phyloP scores from a whole-genome alignment of 2,797 vertebrate genomes.

The Botia kubotai region DNA sequence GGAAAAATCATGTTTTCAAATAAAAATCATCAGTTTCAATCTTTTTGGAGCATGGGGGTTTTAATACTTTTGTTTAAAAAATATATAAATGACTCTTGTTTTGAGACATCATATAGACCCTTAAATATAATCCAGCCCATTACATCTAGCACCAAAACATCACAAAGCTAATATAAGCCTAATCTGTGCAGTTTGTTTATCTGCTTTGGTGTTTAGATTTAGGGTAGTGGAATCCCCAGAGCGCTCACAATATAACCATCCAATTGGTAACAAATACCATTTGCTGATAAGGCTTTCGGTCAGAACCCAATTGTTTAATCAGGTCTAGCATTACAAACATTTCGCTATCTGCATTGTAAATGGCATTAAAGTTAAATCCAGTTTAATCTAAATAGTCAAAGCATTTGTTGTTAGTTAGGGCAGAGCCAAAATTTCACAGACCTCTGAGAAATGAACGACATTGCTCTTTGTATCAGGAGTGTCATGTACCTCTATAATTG shows the following conservation, averaged over 20 bases:
- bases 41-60: no score
- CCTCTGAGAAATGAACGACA: constrained; percentile 29
- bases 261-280: constrained; percentile 38
- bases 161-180: constrained; percentile 60
- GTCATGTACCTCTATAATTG: constrained; percentile 53
- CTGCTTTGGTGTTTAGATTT: constrained; percentile 55
- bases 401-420: constrained; percentile 10
- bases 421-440: constrained; percentile 17
- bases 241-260: constrained; percentile 30
- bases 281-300: constrained; percentile 34
- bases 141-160: constrained; percentile 32
- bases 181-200: constrained; percentile 56
- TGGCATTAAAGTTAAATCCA: not conserved
- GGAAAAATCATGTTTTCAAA: no score
- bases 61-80: no score
- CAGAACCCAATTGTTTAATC: constrained; percentile 22
- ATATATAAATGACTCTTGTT: not conserved
- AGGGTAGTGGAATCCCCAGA: constrained; percentile 39
- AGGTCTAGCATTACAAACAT: constrained; percentile 10
- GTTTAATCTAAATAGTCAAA: constrained; percentile 19
- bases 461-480: constrained; percentile 44
- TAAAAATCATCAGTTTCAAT: no score
- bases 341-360: not conserved
- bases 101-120: constrained; percentile 43
- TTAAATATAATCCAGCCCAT: constrained; percentile 47